A percentile compares a stretch with the other conserved stretches of the same genome.
Conservation (phyloP, 2,113 vertebrate genomes). For the Turnix velox region DNA sequence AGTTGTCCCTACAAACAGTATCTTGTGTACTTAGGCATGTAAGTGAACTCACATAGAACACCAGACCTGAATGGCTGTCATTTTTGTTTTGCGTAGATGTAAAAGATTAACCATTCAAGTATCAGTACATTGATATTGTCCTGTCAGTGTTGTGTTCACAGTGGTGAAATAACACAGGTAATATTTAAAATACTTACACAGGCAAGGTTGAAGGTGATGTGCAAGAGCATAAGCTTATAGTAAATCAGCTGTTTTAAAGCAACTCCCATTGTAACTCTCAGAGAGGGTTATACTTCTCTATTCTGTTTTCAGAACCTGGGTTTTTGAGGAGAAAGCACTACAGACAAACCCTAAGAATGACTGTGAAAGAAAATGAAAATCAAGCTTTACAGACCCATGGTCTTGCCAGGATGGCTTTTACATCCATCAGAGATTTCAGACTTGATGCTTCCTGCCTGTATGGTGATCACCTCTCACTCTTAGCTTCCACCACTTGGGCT, state of each 20-base stretch:
- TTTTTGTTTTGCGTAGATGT: neutral
- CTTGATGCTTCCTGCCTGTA: neutral
- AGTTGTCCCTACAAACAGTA: neutral
- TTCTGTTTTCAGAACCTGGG: neutral
- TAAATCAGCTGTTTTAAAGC: neutral
- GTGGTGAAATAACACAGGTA: neutral
- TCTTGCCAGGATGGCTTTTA: neutral
- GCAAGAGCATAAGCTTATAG: neutral
- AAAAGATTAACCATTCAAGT: neutral
- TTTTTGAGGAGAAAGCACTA: neutral
- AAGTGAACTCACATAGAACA: neutral
- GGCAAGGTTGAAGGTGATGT: neutral
- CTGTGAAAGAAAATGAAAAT: neutral
- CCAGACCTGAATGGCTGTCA: neutral
- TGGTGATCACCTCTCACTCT: neutral
- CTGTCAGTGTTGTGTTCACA: neutral
- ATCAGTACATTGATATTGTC: neutral
- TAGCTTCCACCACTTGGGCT: rapidly evolving
- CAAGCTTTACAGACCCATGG: neutral
- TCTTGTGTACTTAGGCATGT: neutral
- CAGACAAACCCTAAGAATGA: neutral
- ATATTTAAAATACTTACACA: neutral
- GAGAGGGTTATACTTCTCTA: neutral
- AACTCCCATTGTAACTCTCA: neutral
- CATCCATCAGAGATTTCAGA: neutral